Evolutionary conservation across 2,888 invertebrate species (phyloP).

Genomic region (Poecilobothrus nobilitatus): DNA sequence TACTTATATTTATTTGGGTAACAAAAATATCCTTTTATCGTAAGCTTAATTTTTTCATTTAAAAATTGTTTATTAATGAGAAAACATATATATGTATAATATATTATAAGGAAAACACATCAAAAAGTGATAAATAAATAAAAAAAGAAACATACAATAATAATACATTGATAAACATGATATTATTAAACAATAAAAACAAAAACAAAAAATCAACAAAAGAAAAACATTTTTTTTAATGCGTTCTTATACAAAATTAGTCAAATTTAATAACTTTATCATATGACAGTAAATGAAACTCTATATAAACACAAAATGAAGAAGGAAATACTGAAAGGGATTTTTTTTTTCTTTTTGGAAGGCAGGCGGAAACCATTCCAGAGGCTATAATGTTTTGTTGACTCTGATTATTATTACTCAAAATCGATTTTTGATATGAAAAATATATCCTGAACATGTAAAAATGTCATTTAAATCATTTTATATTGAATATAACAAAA

Average conservation of each 20-base stretch:
- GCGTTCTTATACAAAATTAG: background rate
- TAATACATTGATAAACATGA: background rate
- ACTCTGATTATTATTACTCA: background rate
- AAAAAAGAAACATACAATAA: background rate
- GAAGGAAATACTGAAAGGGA: background rate
- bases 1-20: too few relatives aligned
- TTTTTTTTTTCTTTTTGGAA: background rate
- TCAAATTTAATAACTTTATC: slow-evolving; percentile 1
- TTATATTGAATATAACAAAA: background rate
- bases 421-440: slow-evolving; percentile 6
- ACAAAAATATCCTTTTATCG: too few relatives aligned
- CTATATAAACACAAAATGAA: background rate
- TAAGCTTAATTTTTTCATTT: too few relatives aligned
- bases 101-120: background rate
- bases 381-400: background rate
- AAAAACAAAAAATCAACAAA: background rate
- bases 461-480: slow-evolving; percentile 4
- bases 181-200: background rate
- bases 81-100: too few relatives aligned
- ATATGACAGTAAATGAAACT: background rate
- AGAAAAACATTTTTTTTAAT: background rate
- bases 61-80: too few relatives aligned
- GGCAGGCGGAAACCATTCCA: background rate
- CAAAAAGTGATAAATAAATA: background rate
- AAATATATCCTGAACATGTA: slow-evolving; percentile 6